phyloP scores from a whole-genome alignment of 1,140 invertebrate genomes.

The Danaus plexippus region DNA sequence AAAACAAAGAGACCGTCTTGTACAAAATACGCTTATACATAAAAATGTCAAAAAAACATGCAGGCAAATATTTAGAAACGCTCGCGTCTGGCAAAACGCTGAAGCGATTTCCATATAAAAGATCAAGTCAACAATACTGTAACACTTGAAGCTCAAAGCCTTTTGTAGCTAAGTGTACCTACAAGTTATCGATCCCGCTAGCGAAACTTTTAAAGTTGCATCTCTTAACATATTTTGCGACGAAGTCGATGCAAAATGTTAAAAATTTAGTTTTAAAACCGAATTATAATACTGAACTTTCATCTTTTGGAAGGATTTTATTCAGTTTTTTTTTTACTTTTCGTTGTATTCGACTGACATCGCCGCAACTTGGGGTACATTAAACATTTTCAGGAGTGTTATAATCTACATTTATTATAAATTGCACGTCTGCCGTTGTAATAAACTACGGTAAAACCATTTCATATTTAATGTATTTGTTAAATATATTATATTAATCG shows the following conservation, averaged over 20 bases:
- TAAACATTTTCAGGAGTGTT: too few species aligned
- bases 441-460: too few species aligned
- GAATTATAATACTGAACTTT: conserved; percentile 13
- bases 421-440: too few species aligned
- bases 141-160: conserved; percentile 14
- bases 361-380: too few species aligned
- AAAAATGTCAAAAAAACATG: not conserved
- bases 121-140: conserved; percentile 24
- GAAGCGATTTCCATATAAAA: conserved; percentile 24
- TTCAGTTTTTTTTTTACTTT: not conserved
- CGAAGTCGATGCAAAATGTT: conserved; percentile 17
- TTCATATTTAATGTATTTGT: too few species aligned
- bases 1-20: not conserved
- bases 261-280: conserved; percentile 6
- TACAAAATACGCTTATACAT: too few species aligned
- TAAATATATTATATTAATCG: too few species aligned
- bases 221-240: conserved; percentile 36
- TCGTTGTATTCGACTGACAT: not conserved
- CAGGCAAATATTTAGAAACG: conserved; percentile 16
- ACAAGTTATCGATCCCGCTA: conserved; percentile 28
- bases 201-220: conserved; percentile 30
- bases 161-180: conserved; percentile 20
- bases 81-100: conserved; percentile 4
- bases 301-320: conserved; percentile 2
- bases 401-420: too few species aligned